These are phyloP conservation scores for Hesperia comma DNA, from an alignment of 2,888 invertebrate species.

Conservation along the genomic window DNA sequence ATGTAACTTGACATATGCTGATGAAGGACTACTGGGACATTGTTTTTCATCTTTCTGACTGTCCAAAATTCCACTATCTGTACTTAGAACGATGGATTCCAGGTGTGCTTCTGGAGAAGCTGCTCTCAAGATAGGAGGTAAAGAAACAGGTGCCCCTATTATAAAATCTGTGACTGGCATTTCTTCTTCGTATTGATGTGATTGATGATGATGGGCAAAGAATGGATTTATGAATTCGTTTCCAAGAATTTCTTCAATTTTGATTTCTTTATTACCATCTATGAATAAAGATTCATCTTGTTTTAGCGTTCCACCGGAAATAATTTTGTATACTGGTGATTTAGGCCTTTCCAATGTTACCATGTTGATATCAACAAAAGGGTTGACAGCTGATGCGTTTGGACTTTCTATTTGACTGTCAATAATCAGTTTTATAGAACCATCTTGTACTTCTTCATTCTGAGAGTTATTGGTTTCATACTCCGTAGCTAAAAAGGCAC, in stretches of 20 bases:
- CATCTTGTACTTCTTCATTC: slow-evolving; percentile 58
- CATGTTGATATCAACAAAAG: slow-evolving; percentile 55
- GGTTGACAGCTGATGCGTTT: slow-evolving; percentile 24
- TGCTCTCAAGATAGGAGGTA: slow-evolving; percentile 67
- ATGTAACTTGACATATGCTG: slow-evolving; percentile 49
- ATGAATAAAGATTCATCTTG: slow-evolving; percentile 60
- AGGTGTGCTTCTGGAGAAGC: slow-evolving; percentile 64
- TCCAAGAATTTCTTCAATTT: slow-evolving; percentile 54
- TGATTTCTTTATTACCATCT: slow-evolving; percentile 51
- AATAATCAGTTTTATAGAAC: slow-evolving; percentile 32
- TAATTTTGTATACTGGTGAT: slow-evolving; percentile 74
- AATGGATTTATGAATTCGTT: slow-evolving; percentile 74
- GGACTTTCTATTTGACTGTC: slow-evolving; percentile 1
- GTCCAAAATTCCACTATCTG: slow-evolving; percentile 31
- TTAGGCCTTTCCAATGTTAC: slow-evolving; percentile 63
- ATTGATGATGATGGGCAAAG: slow-evolving; percentile 60
- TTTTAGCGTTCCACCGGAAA: slow-evolving; percentile 59
- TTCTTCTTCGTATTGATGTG: slow-evolving; percentile 43
- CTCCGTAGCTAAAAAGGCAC: slow-evolving; percentile 66
- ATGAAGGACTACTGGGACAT: slow-evolving; percentile 43
- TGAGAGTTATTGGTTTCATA: slow-evolving; percentile 73
- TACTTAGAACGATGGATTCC: slow-evolving; percentile 58
- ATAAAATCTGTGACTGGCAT: slow-evolving; percentile 71
- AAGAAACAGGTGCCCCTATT: slow-evolving; percentile 80
- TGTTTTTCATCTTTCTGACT: slow-evolving; percentile 19